These are phyloP conservation scores for Oedothorax gibbosus DNA, from an alignment of 1,140 invertebrate species.

Conservation along the genomic window DNA sequence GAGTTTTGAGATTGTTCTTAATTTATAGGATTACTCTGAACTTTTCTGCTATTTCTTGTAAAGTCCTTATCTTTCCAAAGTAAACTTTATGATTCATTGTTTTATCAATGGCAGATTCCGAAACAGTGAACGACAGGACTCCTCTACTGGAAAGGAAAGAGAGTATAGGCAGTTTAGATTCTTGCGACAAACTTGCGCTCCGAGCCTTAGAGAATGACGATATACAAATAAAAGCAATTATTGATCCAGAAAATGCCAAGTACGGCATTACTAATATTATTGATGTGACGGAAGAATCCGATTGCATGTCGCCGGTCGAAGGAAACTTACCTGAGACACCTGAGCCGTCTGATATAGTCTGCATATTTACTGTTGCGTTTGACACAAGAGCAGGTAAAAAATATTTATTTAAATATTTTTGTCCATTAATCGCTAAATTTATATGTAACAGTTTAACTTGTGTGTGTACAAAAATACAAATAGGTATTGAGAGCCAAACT, in stretches of 20 bases:
- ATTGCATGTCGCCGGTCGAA: slow-evolving; percentile 32
- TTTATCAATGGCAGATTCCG: slow-evolving; percentile 48
- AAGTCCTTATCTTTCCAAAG: not conserved
- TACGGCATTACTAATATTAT: slow-evolving; percentile 50
- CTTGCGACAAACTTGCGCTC: slow-evolving; percentile 28
- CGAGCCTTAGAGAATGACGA: slow-evolving; percentile 39
- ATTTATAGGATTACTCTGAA: not conserved
- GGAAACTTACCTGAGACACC: not conserved
- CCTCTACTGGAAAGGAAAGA: slow-evolving; percentile 50
- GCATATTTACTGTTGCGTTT: slow-evolving; percentile 70
- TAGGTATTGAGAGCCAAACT: no score
- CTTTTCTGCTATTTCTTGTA: no score
- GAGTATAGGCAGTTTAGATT: slow-evolving; percentile 44
- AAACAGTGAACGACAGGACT: slow-evolving; percentile 48
- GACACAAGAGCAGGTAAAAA: slow-evolving; percentile 69
- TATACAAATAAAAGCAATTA: slow-evolving; percentile 22
- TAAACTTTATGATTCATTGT: slow-evolving; percentile 20
- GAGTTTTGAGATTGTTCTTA: slow-evolving; percentile 4
- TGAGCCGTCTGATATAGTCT: slow-evolving; percentile 65
- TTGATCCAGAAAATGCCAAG: slow-evolving; percentile 25
- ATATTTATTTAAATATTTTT: slow-evolving; percentile 3
- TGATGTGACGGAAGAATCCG: slow-evolving; percentile 27
- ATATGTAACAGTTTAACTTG: not conserved
- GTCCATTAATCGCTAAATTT: not conserved
- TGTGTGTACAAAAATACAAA: not conserved